These are phyloP conservation scores for Canis aureus DNA, from an alignment of 2,113 vertebrate genomes.

Conservation along the genomic window DNA sequence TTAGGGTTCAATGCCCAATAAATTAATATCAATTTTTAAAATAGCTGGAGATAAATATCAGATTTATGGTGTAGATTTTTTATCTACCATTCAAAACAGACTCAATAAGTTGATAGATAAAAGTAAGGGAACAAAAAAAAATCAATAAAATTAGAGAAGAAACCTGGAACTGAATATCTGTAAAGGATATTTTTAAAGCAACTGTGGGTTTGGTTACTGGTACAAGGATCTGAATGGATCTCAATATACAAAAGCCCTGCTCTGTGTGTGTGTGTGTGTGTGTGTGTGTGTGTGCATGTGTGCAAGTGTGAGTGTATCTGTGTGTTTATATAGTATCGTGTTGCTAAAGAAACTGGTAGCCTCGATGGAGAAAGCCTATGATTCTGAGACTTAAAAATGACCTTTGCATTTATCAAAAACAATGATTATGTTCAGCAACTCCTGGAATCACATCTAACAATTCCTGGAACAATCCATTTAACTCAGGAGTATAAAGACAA, in stretches of 20 bases:
- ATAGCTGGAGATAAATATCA: background rate
- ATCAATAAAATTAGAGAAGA: background rate
- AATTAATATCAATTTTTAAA: background rate
- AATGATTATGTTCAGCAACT: slow-evolving; percentile 7
- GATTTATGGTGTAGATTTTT: background rate
- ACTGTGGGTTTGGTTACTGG: background rate
- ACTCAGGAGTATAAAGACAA: slow-evolving; percentile 5
- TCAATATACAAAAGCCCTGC: background rate
- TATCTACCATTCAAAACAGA: background rate
- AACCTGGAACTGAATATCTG: background rate
- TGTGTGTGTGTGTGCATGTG: background rate
- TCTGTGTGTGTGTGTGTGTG: background rate
- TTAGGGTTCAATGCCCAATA: background rate
- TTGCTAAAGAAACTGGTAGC: background rate
- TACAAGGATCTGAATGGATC: background rate
- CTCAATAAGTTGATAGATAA: background rate
- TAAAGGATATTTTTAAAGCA: background rate
- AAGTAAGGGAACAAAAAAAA: background rate
- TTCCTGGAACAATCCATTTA: slow-evolving; percentile 33
- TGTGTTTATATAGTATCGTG: background rate
- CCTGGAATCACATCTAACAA: background rate
- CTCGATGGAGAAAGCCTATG: background rate
- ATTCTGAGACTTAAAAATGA: slow-evolving; percentile 51
- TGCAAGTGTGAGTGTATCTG: too few species aligned
- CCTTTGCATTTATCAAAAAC: slow-evolving; percentile 28